Evolutionary conservation across 2,888 invertebrate species (phyloP).

Genomic region (Agrilus cyanescens): DNA sequence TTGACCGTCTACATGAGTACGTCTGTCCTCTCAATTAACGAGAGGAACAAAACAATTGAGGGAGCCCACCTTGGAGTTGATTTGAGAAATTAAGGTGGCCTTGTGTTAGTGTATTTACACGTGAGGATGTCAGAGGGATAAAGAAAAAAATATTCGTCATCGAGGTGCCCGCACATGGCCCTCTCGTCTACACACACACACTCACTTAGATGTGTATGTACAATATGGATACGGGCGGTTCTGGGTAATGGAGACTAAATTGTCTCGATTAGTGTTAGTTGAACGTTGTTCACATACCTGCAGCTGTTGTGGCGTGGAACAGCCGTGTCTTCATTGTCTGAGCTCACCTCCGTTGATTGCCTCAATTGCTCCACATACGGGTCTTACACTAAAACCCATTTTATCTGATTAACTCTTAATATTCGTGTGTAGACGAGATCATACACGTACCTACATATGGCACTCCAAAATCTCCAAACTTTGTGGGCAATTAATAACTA

Average conservation of each 20-base stretch:
- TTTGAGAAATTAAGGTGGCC: too few relatives aligned
- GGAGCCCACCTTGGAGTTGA: too few relatives aligned
- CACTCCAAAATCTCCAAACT: too few relatives aligned
- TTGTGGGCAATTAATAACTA: too few relatives aligned
- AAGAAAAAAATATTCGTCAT: slow-evolving; percentile 13
- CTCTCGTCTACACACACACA: too few relatives aligned
- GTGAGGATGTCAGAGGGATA: slow-evolving; percentile 7
- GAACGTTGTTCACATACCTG: slow-evolving; percentile 30
- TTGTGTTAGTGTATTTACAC: slow-evolving; percentile 9
- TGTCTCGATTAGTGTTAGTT: slow-evolving; percentile 30
- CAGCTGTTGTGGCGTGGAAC: slow-evolving; percentile 28
- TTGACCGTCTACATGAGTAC: too few relatives aligned
- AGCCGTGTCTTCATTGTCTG: slow-evolving; percentile 23
- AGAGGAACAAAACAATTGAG: too few relatives aligned
- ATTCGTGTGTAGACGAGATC: too few relatives aligned
- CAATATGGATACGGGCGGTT: slow-evolving; percentile 17
- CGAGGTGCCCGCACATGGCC: slow-evolving; percentile 26
- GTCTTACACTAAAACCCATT: slow-evolving; percentile 4
- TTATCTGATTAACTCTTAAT: too few relatives aligned
- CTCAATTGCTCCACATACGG: slow-evolving; percentile 28
- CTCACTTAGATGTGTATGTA: too few relatives aligned
- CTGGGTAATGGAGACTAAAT: slow-evolving; percentile 35
- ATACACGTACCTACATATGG: too few relatives aligned
- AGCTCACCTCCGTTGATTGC: slow-evolving; percentile 21
- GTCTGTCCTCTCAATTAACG: too few relatives aligned